Evolutionary conservation across 2,888 invertebrate species (phyloP), one percentile per base, ranked within the genome.

Genomic region (Cataglyphis albicans): DNA sequence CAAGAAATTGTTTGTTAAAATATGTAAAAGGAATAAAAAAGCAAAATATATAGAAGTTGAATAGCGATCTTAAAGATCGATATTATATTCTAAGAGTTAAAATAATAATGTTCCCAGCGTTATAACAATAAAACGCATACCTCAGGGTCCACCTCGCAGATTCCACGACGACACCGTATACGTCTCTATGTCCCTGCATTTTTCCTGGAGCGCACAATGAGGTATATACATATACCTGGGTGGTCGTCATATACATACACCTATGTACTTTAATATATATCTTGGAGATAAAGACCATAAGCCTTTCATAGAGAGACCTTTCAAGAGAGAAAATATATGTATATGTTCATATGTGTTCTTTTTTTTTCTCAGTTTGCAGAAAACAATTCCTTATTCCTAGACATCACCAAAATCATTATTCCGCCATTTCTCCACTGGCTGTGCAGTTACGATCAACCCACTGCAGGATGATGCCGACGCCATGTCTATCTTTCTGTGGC

Each of bases 351-450:
- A 18, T 4, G 18, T 88, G 82, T 82, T 5, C 55, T 67, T 41
- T 41, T 25, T 44, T 41, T 32, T 41, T 75, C 72, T 55, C 78
- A 12, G 44, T 83, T 81, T 81, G 64, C 15, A n/a, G 38, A 87
- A 48, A 48, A 52, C 15, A 73, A 84, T 86, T 81, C 83, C 73
- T 90, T 90, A 91, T 87, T 21, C 21, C 21, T 90, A 87, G 90
- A 89, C 83, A 86, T 84, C 85, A 87, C 21, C 18, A 61, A 44
- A 9, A 89, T 85, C 88, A 84, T 82, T 84, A 75, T 88, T 87
- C 89, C 86, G 80, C 87, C 85, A 87, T 78, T 89, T 89, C 88
- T 75, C 64, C 84, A 78, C n/a, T 64, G 25, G 10, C 18, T 85
- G 80, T 88, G 86, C 82, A 84, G 80, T 72, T 44, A 81, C 75